These are phyloP conservation scores for Nycticebus coucang DNA, from an alignment of 2,113 vertebrate species.

Conservation along the genomic window DNA sequence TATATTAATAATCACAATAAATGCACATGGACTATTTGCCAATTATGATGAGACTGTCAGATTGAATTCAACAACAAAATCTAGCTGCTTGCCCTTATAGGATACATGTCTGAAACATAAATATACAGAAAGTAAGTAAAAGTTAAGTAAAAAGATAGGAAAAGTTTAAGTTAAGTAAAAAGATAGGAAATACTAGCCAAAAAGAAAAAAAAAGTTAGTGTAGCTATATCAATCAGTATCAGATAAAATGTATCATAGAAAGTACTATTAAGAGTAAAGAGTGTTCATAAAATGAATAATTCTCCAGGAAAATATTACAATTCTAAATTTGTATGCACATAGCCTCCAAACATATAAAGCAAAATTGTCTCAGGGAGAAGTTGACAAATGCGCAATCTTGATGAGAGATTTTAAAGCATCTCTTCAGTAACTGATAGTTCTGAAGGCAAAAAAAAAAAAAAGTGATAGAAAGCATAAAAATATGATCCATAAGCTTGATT, in stretches of 20 bases:
- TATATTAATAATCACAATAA: neutral
- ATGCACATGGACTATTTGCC: neutral
- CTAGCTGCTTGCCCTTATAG: neutral
- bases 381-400: neutral
- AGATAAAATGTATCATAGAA: conserved; percentile 24
- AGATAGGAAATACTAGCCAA: neutral
- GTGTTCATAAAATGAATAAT: neutral
- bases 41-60: neutral
- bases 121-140: neutral
- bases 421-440: conserved; percentile 10
- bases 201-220: neutral
- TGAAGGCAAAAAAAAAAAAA: conserved; percentile 26
- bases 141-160: neutral
- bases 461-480: neutral
- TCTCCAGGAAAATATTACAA: neutral
- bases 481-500: neutral
- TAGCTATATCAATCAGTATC: neutral
- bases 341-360: neutral
- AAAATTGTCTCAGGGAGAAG: neutral
- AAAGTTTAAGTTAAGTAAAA: neutral
- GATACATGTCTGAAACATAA: neutral
- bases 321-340: neutral
- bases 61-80: conserved; percentile 13
- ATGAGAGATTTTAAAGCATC: conserved; percentile 19
- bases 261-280: neutral